Evolutionary conservation across 1,140 invertebrate genomes (phyloP).

Genomic region (Habropoda laboriosa): DNA sequence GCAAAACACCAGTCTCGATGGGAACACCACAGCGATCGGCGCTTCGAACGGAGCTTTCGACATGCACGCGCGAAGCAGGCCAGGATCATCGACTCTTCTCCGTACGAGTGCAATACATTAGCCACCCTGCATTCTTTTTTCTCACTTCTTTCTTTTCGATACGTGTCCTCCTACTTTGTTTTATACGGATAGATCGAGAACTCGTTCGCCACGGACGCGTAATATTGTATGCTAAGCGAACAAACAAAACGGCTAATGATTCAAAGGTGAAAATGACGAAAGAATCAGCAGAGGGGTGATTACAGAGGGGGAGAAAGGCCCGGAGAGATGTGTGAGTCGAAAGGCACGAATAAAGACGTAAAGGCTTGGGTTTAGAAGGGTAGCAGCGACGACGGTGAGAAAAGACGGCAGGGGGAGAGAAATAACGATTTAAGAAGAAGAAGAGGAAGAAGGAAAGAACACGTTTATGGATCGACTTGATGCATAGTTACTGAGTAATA

Average conservation of each 20-base stretch:
- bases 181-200: slow-evolving; percentile 37
- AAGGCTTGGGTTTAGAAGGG: not conserved
- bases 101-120: slow-evolving; percentile 67
- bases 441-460: not conserved
- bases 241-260: slow-evolving; percentile 57
- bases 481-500: slow-evolving; percentile 70
- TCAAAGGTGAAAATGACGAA: slow-evolving; percentile 1
- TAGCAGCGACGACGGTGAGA: not conserved
- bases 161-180: too few species aligned
- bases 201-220: slow-evolving; percentile 42
- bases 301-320: not conserved
- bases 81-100: slow-evolving; percentile 57
- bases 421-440: slow-evolving; percentile 29
- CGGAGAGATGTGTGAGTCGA: slow-evolving; percentile 14
- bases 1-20: not conserved
- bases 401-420: not conserved
- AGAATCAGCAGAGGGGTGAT: not conserved
- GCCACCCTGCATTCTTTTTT: slow-evolving; percentile 7
- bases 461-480: slow-evolving; percentile 72
- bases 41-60: slow-evolving; percentile 7
- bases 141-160: not conserved
- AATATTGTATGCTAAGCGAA: slow-evolving; percentile 46
- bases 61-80: slow-evolving; percentile 40
- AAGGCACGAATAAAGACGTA: not conserved
- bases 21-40: not conserved